phyloP scores from a whole-genome alignment of 2,797 vertebrate genomes.

The Neosilurus hyrtlii region DNA sequence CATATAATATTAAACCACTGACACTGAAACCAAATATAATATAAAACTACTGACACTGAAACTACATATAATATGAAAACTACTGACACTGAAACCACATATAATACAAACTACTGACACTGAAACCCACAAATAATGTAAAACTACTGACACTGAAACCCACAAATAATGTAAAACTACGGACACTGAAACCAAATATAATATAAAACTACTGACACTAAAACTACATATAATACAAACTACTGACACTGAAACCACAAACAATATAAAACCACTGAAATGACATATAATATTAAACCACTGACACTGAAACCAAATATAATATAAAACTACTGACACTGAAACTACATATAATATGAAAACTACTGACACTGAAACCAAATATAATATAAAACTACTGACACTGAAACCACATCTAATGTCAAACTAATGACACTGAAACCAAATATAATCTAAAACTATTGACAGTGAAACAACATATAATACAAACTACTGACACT shows the following conservation, averaged over 20 bases:
- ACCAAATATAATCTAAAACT: background rate
- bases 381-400: background rate
- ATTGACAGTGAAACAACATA: too few species aligned
- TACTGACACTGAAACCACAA: background rate
- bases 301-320: background rate
- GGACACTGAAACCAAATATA: background rate
- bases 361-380: background rate
- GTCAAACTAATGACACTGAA: background rate
- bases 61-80: background rate
- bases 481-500: background rate
- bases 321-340: background rate
- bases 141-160: background rate
- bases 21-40: background rate
- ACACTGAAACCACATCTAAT: background rate
- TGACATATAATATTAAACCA: background rate
- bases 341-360: background rate
- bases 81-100: background rate
- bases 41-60: background rate
- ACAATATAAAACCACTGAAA: too few species aligned
- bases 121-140: background rate
- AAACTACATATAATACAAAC: background rate
- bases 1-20: background rate
- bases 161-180: background rate
- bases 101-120: background rate
- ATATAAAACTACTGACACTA: background rate